These are phyloP conservation scores for Trachelus tabidus DNA, from an alignment of 2,888 invertebrate species.

Conservation along the genomic window DNA sequence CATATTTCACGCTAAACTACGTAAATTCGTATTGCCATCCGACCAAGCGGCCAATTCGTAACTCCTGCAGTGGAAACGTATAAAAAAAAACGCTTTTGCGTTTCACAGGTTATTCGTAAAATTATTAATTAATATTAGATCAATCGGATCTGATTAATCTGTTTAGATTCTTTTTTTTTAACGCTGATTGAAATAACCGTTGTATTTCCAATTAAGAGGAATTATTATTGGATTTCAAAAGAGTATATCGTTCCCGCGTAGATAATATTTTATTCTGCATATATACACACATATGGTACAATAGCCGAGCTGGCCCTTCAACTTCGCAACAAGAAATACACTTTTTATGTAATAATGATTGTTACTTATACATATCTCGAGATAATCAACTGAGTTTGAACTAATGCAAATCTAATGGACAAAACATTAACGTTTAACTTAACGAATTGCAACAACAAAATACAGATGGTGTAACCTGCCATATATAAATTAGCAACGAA, in stretches of 20 bases:
- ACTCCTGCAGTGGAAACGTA: background rate
- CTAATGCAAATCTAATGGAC: background rate
- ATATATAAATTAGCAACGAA: background rate
- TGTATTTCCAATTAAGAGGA: background rate
- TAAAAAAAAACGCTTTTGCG: background rate
- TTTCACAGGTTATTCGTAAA: background rate
- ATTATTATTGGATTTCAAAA: background rate
- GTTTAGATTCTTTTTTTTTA: no score
- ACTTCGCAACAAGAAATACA: background rate
- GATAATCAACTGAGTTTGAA: background rate
- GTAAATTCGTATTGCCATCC: constrained; percentile 33
- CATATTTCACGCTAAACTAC: constrained; percentile 30
- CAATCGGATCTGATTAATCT: no score
- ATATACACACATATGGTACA: background rate
- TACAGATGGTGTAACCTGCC: background rate
- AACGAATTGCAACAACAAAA: background rate
- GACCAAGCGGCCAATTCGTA: constrained; percentile 11
- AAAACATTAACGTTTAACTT: background rate
- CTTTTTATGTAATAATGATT: background rate
- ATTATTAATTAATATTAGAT: background rate
- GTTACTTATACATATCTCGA: background rate
- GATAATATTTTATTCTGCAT: constrained; percentile 2
- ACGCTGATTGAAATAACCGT: background rate
- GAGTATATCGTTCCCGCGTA: background rate
- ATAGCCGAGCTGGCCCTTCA: background rate